Evolutionary conservation across 1,140 invertebrate genomes (phyloP).

Genomic region (Pteromalus puparum): DNA sequence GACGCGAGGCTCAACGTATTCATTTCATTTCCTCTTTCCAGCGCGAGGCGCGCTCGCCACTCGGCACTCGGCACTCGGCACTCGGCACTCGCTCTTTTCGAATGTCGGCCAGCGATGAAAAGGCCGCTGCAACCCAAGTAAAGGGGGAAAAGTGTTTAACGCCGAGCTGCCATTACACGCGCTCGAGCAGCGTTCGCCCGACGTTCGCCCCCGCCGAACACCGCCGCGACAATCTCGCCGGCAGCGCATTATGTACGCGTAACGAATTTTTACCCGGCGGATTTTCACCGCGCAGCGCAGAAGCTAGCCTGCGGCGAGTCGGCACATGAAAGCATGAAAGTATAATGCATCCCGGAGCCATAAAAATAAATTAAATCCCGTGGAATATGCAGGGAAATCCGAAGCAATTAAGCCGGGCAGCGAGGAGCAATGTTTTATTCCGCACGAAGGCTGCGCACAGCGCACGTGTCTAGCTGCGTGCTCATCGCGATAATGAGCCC

Average conservation of each 20-base stretch:
- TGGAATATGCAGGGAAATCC: neutral
- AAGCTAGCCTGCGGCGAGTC: too few relatives aligned
- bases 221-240: too few relatives aligned
- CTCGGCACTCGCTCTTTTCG: too few relatives aligned
- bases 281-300: too few relatives aligned
- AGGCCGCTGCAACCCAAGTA: too few relatives aligned
- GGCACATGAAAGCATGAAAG: neutral
- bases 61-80: neutral
- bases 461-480: neutral
- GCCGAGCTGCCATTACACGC: too few relatives aligned
- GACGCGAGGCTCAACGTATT: slow-evolving; percentile 38
- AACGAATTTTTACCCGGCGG: too few relatives aligned
- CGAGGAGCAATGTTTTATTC: neutral
- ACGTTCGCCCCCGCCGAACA: too few relatives aligned
- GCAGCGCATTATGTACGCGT: too few relatives aligned
- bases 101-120: slow-evolving; percentile 30
- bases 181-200: too few relatives aligned
- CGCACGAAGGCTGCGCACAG: neutral
- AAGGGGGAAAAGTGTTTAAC: too few relatives aligned
- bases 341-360: neutral
- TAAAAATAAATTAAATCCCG: neutral
- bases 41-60: neutral
- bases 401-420: neutral
- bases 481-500: neutral
- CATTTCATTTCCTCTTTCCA: slow-evolving; percentile 45